Evolutionary conservation across 2,888 invertebrate genomes (phyloP).

Genomic region (Orthosia incerta): DNA sequence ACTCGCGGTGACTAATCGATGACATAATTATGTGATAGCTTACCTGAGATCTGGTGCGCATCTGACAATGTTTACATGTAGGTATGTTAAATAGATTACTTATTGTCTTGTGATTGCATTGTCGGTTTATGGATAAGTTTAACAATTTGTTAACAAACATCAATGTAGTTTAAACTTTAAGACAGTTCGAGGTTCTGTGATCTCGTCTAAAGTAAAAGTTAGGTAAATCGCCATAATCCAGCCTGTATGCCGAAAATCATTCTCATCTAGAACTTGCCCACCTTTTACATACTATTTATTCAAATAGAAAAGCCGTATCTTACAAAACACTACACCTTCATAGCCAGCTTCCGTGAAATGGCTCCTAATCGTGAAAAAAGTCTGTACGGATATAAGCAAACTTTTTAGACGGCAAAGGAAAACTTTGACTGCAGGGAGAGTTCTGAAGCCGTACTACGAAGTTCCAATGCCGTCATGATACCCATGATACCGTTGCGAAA

Average conservation of each 20-base stretch:
- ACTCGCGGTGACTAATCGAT: too few species aligned
- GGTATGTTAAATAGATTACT: too few species aligned
- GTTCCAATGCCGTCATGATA: too few species aligned
- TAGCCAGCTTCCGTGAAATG: constrained; percentile 31
- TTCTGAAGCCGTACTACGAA: not conserved
- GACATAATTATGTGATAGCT: too few species aligned
- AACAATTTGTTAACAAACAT: not conserved
- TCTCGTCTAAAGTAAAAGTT: not conserved
- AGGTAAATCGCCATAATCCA: too few species aligned
- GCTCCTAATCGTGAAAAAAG: constrained; percentile 48
- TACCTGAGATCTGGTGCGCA: too few species aligned
- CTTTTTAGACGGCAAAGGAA: constrained; percentile 49
- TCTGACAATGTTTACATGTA: too few species aligned
- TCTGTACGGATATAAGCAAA: constrained; percentile 49
- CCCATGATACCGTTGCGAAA: too few species aligned
- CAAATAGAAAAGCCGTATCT: constrained; percentile 37
- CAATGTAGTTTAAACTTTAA: not conserved
- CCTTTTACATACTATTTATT: not conserved
- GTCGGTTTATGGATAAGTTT: too few species aligned
- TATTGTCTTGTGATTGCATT: too few species aligned
- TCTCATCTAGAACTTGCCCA: not conserved
- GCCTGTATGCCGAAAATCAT: not conserved
- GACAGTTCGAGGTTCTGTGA: not conserved
- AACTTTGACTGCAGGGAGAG: constrained; percentile 46
- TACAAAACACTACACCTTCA: constrained; percentile 19